These are phyloP conservation scores for Polyergus mexicanus DNA, from an alignment of 1,140 invertebrate genomes.

Conservation along the genomic window DNA sequence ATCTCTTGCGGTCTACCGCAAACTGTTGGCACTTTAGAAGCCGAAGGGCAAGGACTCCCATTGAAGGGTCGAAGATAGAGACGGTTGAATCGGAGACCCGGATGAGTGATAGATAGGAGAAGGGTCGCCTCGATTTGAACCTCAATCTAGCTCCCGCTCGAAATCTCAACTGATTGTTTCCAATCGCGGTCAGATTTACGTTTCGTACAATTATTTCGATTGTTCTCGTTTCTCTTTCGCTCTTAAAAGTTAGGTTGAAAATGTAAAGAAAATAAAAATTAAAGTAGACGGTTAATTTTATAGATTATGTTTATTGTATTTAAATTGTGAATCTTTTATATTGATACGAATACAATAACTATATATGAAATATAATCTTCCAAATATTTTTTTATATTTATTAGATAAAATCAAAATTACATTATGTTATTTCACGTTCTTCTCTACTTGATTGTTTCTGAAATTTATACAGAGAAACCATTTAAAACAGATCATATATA, in stretches of 20 bases:
- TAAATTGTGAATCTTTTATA: constrained; percentile 18
- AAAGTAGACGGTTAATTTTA: constrained; percentile 1
- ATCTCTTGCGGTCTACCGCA: constrained; percentile 71
- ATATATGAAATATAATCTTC: background rate
- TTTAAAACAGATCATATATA: constrained; percentile 7
- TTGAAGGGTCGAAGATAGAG: constrained; percentile 76
- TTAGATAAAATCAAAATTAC: background rate
- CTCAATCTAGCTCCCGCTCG: constrained; percentile 48
- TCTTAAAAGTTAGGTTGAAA: background rate
- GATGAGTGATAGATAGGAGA: constrained; percentile 69
- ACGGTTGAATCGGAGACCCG: constrained; percentile 74
- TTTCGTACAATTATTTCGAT: constrained; percentile 9
- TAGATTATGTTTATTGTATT: background rate
- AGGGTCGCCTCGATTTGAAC: constrained; percentile 60
- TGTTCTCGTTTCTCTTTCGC: background rate
- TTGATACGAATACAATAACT: background rate
- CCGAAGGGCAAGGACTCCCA: constrained; percentile 61
- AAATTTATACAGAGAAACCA: background rate
- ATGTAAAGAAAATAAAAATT: background rate
- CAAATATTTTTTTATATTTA: constrained; percentile 30
- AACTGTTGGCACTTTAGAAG: constrained; percentile 66
- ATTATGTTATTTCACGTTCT: background rate
- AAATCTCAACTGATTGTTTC: constrained; percentile 41
- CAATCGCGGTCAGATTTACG: constrained; percentile 8
- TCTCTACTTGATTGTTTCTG: background rate